Base-by-base conservation (phyloP, 2,797 vertebrate species). In the Gouania willdenowi region DNA sequence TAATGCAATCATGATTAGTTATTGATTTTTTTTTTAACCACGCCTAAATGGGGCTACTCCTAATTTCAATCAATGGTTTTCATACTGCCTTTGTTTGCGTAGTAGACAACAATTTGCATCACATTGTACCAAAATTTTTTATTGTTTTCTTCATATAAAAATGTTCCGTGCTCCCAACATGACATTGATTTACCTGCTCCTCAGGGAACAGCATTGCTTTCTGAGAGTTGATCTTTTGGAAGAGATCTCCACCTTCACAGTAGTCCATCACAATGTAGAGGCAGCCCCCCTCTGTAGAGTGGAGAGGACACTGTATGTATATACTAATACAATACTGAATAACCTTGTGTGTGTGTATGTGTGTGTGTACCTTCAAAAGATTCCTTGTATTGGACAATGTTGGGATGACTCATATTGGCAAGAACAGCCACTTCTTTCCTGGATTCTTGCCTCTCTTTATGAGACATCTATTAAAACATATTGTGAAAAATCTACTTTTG, bases 221-320 rank as follows among this genome's bases (percentile, higher is more conserved):
- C 75, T 98, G 97, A 46, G 93, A 89, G 81, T 98, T 99, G 77
- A 99, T 99, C 84, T 93, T 92, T 86, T 93, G 96, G 81, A 95
- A 99, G 4, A 99, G 84, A 60, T 99, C 97, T 37, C 97, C 97
- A 52, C 97, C 97, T 80, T 98, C 97, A 82, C 97, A 99, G 66
- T 98, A 99, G 84, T 98, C 96, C 97, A 99, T 99, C 41, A 98
- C 95, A 60, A 98, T 99, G 63, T 94, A 98, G 20, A 99, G 88
- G 77, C 92, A 94, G 3, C 96, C 97, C 13, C 86, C 88, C 89
- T 99, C 97, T 99, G 71, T n/a, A 56, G 53, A 31, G 18, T 24
- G 1, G 1, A 0, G 4, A 31, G 31, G 15, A 6, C 2, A 14
- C 2, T 17, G 12, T 6, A 24, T 4, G n/a, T n/a, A n/a, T n/a